Evolutionary conservation across 2,888 invertebrate genomes (phyloP).

Genomic region (Drosophila cracens): DNA sequence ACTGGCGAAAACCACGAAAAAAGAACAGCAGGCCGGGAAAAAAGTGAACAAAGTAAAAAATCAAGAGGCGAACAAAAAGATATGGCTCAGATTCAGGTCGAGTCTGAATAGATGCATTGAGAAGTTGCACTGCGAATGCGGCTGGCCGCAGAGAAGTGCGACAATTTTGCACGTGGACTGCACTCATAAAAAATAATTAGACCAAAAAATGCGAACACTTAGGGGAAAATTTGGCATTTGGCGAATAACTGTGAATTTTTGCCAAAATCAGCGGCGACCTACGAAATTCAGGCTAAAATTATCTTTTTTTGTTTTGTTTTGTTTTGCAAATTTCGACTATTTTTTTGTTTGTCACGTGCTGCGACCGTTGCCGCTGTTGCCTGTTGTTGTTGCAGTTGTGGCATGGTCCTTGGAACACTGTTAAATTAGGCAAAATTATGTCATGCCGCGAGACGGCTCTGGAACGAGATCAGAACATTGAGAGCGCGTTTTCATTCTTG

Average conservation of each 20-base stretch:
- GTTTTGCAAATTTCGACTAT: slow-evolving; percentile 25
- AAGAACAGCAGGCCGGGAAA: slow-evolving; percentile 53
- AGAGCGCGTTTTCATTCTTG: slow-evolving; percentile 75
- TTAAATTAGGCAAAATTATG: slow-evolving; percentile 77
- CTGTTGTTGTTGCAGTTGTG: slow-evolving; percentile 19
- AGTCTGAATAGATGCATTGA: slow-evolving; percentile 13
- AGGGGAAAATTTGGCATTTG: slow-evolving; percentile 7
- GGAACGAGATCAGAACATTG: slow-evolving; percentile 79
- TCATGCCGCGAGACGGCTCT: slow-evolving; percentile 66
- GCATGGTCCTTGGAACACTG: slow-evolving; percentile 61
- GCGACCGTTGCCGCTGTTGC: slow-evolving; percentile 34
- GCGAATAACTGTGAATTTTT: slow-evolving; percentile 17
- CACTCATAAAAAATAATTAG: slow-evolving; percentile 83
- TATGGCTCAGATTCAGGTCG: slow-evolving; percentile 30
- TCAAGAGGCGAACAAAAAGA: slow-evolving; percentile 43
- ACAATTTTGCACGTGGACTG: slow-evolving; percentile 72
- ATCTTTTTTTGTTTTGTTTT: slow-evolving; percentile 23
- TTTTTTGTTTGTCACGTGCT: slow-evolving; percentile 74
- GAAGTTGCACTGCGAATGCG: slow-evolving; percentile 47
- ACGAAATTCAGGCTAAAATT: slow-evolving; percentile 70
- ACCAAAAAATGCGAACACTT: slow-evolving; percentile 78
- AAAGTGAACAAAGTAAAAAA: slow-evolving; percentile 65
- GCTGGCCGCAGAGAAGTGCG: slow-evolving; percentile 73
- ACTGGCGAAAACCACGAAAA: slow-evolving; percentile 45
- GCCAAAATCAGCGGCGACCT: slow-evolving; percentile 39